Evolutionary conservation across 1,140 invertebrate genomes (phyloP).

Genomic region (Ips nitidus): DNA sequence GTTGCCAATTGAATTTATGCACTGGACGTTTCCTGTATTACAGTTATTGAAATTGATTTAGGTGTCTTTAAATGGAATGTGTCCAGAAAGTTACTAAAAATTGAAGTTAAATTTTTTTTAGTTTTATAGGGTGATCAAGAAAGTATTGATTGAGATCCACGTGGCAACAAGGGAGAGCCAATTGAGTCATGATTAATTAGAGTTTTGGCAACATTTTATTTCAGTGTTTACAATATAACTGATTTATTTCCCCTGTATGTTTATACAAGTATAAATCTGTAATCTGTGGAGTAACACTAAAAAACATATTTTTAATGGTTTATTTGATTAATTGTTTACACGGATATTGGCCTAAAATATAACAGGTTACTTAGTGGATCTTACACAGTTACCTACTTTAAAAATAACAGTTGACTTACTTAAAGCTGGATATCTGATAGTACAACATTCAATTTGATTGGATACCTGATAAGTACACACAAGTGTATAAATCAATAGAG

Average conservation of each 20-base stretch:
- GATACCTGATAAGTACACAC: background rate
- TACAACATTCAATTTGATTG: no score
- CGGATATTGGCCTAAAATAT: no score
- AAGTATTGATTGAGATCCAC: background rate
- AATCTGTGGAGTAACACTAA: constrained; percentile 10
- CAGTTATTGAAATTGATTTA: background rate
- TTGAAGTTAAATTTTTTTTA: background rate
- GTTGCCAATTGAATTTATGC: constrained; percentile 13
- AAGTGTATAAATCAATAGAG: background rate
- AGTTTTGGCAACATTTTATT: constrained; percentile 24
- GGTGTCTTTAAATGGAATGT: background rate
- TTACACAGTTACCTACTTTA: no score
- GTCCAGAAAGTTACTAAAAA: background rate
- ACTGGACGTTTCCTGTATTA: background rate
- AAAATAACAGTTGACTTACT: no score
- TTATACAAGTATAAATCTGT: constrained; percentile 9
- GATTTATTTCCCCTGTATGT: constrained; percentile 13
- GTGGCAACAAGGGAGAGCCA: background rate
- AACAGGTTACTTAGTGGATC: no score
- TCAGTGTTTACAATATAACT: constrained; percentile 7
- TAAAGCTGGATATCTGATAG: no score
- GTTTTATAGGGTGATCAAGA: no score
- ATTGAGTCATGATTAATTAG: constrained; percentile 18
- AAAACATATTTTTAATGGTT: constrained; percentile 22
- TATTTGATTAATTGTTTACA: background rate